Conservation (phyloP, 1,140 invertebrate species). For the Macrocentrus cingulum region DNA sequence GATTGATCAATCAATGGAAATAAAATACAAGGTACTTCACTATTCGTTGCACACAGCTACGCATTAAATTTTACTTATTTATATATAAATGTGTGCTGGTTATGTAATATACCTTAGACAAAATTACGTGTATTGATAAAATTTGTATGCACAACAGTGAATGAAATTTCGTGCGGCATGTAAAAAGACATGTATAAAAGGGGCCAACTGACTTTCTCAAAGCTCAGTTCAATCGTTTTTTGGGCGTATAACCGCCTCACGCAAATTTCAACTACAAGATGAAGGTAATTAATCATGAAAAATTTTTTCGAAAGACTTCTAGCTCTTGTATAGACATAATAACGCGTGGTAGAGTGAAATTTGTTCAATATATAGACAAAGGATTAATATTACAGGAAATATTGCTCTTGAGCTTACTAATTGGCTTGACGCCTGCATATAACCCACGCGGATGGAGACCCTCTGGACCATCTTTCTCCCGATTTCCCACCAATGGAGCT, state of each 20-base stretch:
- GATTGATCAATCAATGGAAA: too few species aligned
- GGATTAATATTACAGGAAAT: too few species aligned
- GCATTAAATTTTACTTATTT: too few species aligned
- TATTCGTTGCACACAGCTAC: too few species aligned
- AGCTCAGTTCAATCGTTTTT: background rate
- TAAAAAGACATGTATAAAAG: constrained; percentile 1
- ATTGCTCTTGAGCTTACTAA: background rate
- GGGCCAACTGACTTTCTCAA: background rate
- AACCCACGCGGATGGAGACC: constrained; percentile 28
- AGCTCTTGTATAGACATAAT: too few species aligned
- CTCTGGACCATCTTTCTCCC: constrained; percentile 10
- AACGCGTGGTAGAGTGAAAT: too few species aligned
- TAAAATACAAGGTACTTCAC: too few species aligned
- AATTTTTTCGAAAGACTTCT: constrained; percentile 5
- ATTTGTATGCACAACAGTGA: constrained; percentile 5
- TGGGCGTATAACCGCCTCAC: background rate
- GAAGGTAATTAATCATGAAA: background rate
- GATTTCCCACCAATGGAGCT: constrained; percentile 31
- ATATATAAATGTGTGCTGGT: too few species aligned
- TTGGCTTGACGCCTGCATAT: constrained; percentile 4
- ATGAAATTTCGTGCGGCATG: constrained; percentile 9
- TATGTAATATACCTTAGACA: too few species aligned
- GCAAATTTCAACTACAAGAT: background rate
- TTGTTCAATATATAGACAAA: too few species aligned
- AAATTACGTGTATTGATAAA: background rate